Percentiles rank a stretch among this genome's conserved stretches.
Evolutionary conservation across 1,140 invertebrate genomes (phyloP).

Genomic region (Drosophila repletoides): DNA sequence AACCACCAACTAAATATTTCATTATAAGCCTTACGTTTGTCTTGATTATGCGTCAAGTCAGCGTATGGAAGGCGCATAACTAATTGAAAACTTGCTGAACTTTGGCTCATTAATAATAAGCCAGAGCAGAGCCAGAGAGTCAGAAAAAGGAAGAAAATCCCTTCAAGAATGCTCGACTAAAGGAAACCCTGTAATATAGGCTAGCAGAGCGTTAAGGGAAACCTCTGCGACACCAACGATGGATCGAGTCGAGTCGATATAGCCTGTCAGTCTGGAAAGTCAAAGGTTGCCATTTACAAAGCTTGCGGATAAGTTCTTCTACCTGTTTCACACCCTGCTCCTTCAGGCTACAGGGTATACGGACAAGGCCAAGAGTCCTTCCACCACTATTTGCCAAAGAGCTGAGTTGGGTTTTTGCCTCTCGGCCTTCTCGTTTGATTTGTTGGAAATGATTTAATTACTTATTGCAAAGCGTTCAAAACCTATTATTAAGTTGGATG

Average conservation of each 20-base stretch:
- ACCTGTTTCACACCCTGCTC: too few species aligned
- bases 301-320: too few species aligned
- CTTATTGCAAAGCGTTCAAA: conserved; percentile 47
- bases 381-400: background rate
- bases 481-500: conserved; percentile 65
- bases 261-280: too few species aligned
- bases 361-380: background rate
- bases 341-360: background rate
- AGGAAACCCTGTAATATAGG: too few species aligned
- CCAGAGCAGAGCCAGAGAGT: conserved; percentile 21
- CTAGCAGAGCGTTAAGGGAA: too few species aligned
- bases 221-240: too few species aligned
- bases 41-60: conserved; percentile 59
- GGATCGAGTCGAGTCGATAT: too few species aligned
- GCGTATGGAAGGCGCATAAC: conserved; percentile 44
- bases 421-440: conserved; percentile 40
- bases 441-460: conserved; percentile 71
- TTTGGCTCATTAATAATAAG: conserved; percentile 76
- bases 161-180: too few species aligned
- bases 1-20: conserved; percentile 62
- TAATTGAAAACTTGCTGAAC: conserved; percentile 75
- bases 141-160: conserved; percentile 11
- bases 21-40: conserved; percentile 60
- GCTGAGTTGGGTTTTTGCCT: background rate
- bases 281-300: too few species aligned